A percentile compares a stretch with the other conserved stretches of the same genome.
phyloP scores from a whole-genome alignment of 2,888 invertebrate genomes.

The Sarcophaga variegata region DNA sequence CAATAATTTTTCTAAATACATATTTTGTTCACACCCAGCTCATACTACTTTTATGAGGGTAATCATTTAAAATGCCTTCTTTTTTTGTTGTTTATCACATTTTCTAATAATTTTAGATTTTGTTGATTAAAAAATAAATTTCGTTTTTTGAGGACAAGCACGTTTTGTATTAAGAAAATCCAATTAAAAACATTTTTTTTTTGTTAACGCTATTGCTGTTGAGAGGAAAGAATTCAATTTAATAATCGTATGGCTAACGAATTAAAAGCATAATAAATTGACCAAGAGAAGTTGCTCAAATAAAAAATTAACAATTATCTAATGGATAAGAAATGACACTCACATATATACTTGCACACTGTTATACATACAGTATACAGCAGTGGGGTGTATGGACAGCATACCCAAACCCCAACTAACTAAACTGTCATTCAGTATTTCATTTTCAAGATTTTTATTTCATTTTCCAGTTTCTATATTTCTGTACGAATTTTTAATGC shows the following conservation, averaged over 20 bases:
- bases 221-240: constrained; percentile 27
- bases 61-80: constrained; percentile 42
- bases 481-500: constrained; percentile 27
- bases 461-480: constrained; percentile 43
- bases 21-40: neutral
- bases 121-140: neutral
- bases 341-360: neutral
- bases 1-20: too few relatives aligned
- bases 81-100: constrained; percentile 32
- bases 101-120: constrained; percentile 30
- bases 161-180: constrained; percentile 36
- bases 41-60: constrained; percentile 59
- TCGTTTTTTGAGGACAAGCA: neutral
- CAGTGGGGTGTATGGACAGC: too few relatives aligned
- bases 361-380: too few relatives aligned
- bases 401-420: neutral
- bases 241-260: constrained; percentile 21
- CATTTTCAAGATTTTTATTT: neutral
- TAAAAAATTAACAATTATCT: constrained; percentile 22
- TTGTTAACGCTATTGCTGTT: constrained; percentile 23
- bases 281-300: neutral
- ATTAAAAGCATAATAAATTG: constrained; percentile 18
- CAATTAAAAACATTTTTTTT: constrained; percentile 58
- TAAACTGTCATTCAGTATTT: constrained; percentile 8
- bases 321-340: constrained; percentile 15